Evolutionary conservation across 2,888 invertebrate species (phyloP).

Genomic region (Platypus cylindrus): DNA sequence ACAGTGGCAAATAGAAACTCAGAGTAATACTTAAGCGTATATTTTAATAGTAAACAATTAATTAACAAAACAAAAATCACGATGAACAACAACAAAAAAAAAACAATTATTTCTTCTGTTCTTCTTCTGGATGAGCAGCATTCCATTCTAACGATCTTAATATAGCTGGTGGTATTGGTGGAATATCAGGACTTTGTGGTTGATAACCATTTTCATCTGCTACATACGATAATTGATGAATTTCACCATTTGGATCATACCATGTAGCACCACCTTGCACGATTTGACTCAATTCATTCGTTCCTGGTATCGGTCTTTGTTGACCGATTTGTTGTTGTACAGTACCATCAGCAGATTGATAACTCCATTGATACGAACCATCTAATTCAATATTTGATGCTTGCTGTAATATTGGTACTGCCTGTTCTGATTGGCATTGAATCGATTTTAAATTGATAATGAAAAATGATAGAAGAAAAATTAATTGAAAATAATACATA

Average conservation of each 20-base stretch:
- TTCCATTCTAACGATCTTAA: conserved; percentile 53
- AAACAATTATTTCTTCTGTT: conserved; percentile 5
- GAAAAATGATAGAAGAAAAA: no score
- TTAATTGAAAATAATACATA: no score
- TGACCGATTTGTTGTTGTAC: conserved; percentile 37
- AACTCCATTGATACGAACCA: conserved; percentile 32
- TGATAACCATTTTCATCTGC: conserved; percentile 45
- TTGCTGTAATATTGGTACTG: conserved; percentile 1
- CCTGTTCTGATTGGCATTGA: no score
- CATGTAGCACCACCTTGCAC: conserved; percentile 30
- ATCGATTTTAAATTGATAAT: no score
- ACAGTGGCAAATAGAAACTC: no score
- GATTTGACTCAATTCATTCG: conserved; percentile 18
- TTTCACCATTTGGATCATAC: conserved; percentile 38
- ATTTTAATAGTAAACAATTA: no score
- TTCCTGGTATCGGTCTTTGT: conserved; percentile 20
- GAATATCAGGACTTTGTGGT: conserved; percentile 34
- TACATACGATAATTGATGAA: conserved; percentile 36
- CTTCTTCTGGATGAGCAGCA: conserved; percentile 37
- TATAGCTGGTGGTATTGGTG: conserved; percentile 56
- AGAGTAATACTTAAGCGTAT: no score
- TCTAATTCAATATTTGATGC: conserved; percentile 2
- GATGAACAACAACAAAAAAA: no score
- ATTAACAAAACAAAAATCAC: no score
- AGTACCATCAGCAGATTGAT: conserved; percentile 46